A percentile compares a stretch with the other conserved stretches of the same genome.
These are phyloP conservation scores for Brachylomia viminalis DNA, from an alignment of 2,888 invertebrate genomes.

Conservation along the genomic window DNA sequence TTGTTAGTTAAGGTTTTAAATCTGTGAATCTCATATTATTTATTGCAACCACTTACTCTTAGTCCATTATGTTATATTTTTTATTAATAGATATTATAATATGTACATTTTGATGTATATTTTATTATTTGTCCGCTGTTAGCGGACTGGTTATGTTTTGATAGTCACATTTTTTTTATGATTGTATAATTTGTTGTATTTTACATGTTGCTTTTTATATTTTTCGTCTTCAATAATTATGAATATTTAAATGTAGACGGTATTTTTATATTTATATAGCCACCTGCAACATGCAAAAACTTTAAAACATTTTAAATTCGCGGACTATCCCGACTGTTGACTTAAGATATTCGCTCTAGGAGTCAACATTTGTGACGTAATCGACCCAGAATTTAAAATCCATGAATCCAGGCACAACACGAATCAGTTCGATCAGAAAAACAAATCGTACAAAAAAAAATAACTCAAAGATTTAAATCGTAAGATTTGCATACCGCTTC, in stretches of 20 bases:
- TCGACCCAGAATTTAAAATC: not conserved
- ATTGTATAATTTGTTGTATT: constrained; percentile 89
- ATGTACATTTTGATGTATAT: constrained; percentile 91
- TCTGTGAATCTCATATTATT: constrained; percentile 91
- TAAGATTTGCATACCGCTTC: not conserved
- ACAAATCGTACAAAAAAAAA: too few relatives aligned
- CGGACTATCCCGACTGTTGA: not conserved
- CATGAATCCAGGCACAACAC: not conserved
- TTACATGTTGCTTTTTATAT: constrained; percentile 82
- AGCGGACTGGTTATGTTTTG: constrained; percentile 88
- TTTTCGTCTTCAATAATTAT: constrained; percentile 79
- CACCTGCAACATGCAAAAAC: not conserved
- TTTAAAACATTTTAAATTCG: not conserved
- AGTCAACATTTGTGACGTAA: not conserved
- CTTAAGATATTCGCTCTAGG: not conserved
- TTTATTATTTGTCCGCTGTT: constrained; percentile 88
- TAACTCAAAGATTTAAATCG: not conserved
- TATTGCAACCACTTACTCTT: constrained; percentile 89
- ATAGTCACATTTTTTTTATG: constrained; percentile 86
- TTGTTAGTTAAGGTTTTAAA: constrained; percentile 90
- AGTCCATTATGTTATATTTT: constrained; percentile 89
- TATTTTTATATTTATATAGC: too few relatives aligned
- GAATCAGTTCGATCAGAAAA: not conserved
- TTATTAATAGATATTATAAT: constrained; percentile 89
- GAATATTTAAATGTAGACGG: constrained; percentile 80